A percentile compares a stretch with the other conserved stretches of the same genome.
Evolutionary conservation across 2,797 vertebrate species (phyloP).

Genomic region (Zenarchopterus dispar): DNA sequence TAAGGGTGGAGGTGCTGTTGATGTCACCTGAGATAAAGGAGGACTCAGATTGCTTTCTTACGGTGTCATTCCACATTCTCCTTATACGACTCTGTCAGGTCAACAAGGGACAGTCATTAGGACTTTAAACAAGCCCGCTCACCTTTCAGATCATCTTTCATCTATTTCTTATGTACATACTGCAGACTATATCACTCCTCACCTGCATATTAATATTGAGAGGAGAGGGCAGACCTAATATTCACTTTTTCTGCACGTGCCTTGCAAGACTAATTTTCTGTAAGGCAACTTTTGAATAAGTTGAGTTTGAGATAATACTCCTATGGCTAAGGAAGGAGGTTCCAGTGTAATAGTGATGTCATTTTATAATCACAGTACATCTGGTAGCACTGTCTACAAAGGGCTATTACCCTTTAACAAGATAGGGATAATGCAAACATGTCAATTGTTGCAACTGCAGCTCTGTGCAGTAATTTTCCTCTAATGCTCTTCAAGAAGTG

Average conservation of each 20-base stretch:
- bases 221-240: neutral
- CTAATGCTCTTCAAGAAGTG: slow-evolving; percentile 57
- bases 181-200: slow-evolving; percentile 9
- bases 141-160: slow-evolving; percentile 60
- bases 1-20: slow-evolving; percentile 99
- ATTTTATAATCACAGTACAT: slow-evolving; percentile 23
- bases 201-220: slow-evolving; percentile 6
- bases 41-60: slow-evolving; percentile 99
- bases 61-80: slow-evolving; percentile 99
- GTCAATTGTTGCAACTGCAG: slow-evolving; percentile 23
- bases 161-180: slow-evolving; percentile 34
- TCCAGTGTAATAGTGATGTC: slow-evolving; percentile 15
- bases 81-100: slow-evolving; percentile 97
- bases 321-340: slow-evolving; percentile 12
- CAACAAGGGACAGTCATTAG: slow-evolving; percentile 82
- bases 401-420: slow-evolving; percentile 36
- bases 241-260: slow-evolving; percentile 4
- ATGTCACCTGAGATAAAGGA: slow-evolving; percentile 99
- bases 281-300: slow-evolving; percentile 23
- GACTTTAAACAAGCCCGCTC: slow-evolving; percentile 63
- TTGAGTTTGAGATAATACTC: slow-evolving; percentile 19
- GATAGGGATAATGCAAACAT: slow-evolving; percentile 25
- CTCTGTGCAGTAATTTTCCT: slow-evolving; percentile 46
- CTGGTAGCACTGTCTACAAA: slow-evolving; percentile 19
- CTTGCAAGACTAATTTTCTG: slow-evolving; percentile 17